phyloP scores from a whole-genome alignment of 2,888 invertebrate species.

The Chaetoderma sp. region DNA sequence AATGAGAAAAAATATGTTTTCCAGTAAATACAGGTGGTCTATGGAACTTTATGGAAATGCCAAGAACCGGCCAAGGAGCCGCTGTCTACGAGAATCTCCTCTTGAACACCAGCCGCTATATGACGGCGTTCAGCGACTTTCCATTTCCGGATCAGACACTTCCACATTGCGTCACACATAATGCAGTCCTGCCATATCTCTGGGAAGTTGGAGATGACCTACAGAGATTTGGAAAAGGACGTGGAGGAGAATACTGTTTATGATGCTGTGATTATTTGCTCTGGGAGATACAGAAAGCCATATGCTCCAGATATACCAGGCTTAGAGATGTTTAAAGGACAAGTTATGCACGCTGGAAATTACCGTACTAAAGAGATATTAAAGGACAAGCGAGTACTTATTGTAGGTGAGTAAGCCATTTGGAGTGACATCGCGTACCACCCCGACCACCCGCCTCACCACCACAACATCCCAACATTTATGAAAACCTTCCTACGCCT shows the following conservation, averaged over 20 bases:
- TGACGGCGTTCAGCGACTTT: constrained; percentile 62
- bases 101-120: constrained; percentile 69
- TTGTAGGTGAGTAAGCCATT: too few species aligned
- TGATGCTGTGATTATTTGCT: constrained; percentile 26
- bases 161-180: constrained; percentile 24
- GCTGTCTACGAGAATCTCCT: constrained; percentile 66
- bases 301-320: constrained; percentile 22
- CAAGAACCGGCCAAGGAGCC: constrained; percentile 10
- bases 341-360: neutral
- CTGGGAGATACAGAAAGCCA: constrained; percentile 15
- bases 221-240: constrained; percentile 49
- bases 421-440: too few species aligned
- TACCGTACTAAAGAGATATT: too few species aligned
- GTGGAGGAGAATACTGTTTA: constrained; percentile 38
- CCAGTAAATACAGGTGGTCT: constrained; percentile 17
- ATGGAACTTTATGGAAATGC: constrained; percentile 11
- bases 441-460: too few species aligned
- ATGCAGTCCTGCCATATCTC: constrained; percentile 22
- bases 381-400: too few species aligned
- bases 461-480: too few species aligned
- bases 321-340: constrained; percentile 7
- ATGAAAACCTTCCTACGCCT: too few species aligned
- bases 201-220: too few species aligned
- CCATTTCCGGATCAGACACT: constrained; percentile 25
- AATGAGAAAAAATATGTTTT: too few species aligned